Evolutionary conservation across 2,888 invertebrate genomes (phyloP), one percentile per base, ranked within the genome.

Genomic region (Druceiella hillmani): DNA sequence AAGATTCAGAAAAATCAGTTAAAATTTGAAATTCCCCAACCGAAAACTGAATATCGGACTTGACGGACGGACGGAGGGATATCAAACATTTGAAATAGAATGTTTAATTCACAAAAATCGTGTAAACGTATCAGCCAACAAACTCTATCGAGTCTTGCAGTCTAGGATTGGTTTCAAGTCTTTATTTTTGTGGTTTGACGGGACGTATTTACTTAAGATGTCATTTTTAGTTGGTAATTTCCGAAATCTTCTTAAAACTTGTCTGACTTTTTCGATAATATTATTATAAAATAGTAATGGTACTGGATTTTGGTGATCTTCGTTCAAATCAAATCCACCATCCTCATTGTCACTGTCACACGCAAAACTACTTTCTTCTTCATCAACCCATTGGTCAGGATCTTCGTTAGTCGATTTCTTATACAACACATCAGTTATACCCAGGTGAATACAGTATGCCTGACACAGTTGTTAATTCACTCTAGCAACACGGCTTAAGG

Each of bases 261-360:
- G 10, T 26, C 26, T 26, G 11, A 26, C 10, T 26, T 26, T 4
- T 26, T 26, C 26, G 10, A 26, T 26, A 26, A 26, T 7, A 7
- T 26, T 7, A 26, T 26, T 4, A 22, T 22, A 22, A 6, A 22
- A 7, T 11, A 26, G 10, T 12, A 26, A 7, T 4, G 26, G 26
- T 12, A 26, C 26, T 3, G 26, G 11, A 11, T 26, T 26, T 11
- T 12, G 12, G 10, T 12, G 26, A 26, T 3, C 26, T 26, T 26
- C 26, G 26, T 26, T 12, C 10, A 26, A 22, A 26, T 11, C 12
- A 4, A 26, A 26, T 11, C 11, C 7, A 26, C 26, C 26, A 26
- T 26, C 26, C 26, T 26, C 26, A 26, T 26, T 26, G 10, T 26
- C 26, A 26, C 26, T 26, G 9, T 12, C 26, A 26, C 11, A 26